Evolutionary conservation across 1,140 invertebrate species (phyloP), one percentile per base, ranked within the genome.

Genomic region (Zaprionus ornatus): DNA sequence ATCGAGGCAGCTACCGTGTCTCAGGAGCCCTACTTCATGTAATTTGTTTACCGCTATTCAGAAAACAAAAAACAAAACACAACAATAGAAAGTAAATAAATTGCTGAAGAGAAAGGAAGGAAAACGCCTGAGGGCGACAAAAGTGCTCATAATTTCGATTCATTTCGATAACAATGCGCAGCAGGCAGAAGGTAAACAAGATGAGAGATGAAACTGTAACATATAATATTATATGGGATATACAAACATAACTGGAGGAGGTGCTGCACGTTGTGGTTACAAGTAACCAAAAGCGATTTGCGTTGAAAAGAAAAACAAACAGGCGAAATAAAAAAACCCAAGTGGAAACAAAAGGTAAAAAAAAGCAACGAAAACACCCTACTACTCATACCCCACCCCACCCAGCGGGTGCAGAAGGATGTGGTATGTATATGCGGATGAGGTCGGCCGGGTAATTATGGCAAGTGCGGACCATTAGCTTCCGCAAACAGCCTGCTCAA

Each of bases 391-490:
- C 45, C 40, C 40, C 32, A 76, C 74, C 78, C 64, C 78, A 84
- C 66, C 61, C 40, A 42, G 29, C 62, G 52, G 71, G 29, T 32
- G 29, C 29, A 10, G 29, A 32, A 32, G 29, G 15, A 65, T 45
- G 61, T 37, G 12, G 37, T 21, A 13, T 42, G 32, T 25, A 23
- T 35, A 10, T 66, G 42, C 37, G 71, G 62, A 64, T 37, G 61
- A 70, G 69, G 54, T 64, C 59, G 45, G 32, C 52, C 55, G 84
- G 85, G 82, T 90, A 91, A 91, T 91, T 91, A 85, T 59, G 77
- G 88, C 88, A 91, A 91, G 88, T 91, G 88, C 84, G 84, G 76
- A 91, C 88, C 88, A 91, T 91, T 91, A 91, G 88, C 88, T 91
- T 88, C 84, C 81, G 88, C 88, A 91, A 91, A 91, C 88, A 91